Percentiles rank a stretch among this genome's conserved stretches.
phyloP scores from a whole-genome alignment of 2,888 invertebrate species.

The Polyploca ridens region DNA sequence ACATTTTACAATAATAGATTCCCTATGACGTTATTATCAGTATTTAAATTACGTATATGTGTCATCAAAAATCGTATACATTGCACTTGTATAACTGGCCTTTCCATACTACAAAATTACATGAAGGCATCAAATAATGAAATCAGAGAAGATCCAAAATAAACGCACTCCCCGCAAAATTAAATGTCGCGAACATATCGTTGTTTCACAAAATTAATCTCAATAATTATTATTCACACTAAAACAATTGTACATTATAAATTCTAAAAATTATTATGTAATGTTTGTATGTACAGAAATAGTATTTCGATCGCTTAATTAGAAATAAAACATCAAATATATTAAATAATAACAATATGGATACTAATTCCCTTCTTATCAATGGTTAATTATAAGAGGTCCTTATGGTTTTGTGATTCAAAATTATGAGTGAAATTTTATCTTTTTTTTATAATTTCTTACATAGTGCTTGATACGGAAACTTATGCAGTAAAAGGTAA shows the following conservation, averaged over 20 bases:
- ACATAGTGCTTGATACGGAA: constrained; percentile 58
- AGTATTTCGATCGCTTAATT: constrained; percentile 80
- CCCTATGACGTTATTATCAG: constrained; percentile 79
- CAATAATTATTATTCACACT: constrained; percentile 81
- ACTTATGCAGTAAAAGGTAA: constrained; percentile 24
- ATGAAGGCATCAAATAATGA: constrained; percentile 53
- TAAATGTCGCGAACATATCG: constrained; percentile 64
- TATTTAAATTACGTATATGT: constrained; percentile 82
- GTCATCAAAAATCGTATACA: constrained; percentile 85
- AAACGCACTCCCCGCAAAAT: constrained; percentile 65
- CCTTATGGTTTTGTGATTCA: constrained; percentile 83
- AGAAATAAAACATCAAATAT: constrained; percentile 84
- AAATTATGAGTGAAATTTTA: constrained; percentile 57
- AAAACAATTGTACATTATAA: constrained; percentile 83
- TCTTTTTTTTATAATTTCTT: constrained; percentile 33
- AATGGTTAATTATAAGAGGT: constrained; percentile 85
- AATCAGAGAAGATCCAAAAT: constrained; percentile 66
- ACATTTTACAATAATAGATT: constrained; percentile 78
- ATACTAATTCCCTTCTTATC: constrained; percentile 84
- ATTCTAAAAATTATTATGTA: constrained; percentile 78
- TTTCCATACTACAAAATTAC: constrained; percentile 66
- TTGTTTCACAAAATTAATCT: constrained; percentile 74
- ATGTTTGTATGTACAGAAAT: constrained; percentile 80
- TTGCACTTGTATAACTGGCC: constrained; percentile 85
- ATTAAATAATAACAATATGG: constrained; percentile 85